Percentiles rank a stretch among this genome's conserved stretches.
These are phyloP conservation scores for Hymenochirus boettgeri DNA, from an alignment of 2,113 vertebrate species.

Conservation along the genomic window DNA sequence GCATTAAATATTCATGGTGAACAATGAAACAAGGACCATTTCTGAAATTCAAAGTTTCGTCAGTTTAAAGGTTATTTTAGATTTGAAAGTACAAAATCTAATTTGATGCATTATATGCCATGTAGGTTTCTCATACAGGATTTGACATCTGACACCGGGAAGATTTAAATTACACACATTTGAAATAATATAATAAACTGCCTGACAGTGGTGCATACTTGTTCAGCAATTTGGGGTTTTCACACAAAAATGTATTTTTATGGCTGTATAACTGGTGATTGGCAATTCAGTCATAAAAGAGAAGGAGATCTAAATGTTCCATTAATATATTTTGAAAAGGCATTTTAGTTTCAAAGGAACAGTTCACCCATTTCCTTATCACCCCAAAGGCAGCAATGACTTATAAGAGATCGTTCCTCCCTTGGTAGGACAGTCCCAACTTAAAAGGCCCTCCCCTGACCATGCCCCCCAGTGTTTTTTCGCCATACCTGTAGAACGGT, in stretches of 20 bases:
- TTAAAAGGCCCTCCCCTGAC: no score
- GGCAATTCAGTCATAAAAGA: no score
- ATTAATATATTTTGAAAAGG: no score
- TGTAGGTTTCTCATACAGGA: conserved; percentile 17
- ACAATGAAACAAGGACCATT: neutral
- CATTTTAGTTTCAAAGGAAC: no score
- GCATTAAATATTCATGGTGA: neutral
- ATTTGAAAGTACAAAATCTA: conserved; percentile 13
- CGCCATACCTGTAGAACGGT: no score
- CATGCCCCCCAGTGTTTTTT: no score
- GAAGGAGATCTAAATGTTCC: no score
- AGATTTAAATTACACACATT: conserved; percentile 35
- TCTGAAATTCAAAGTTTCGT: conserved; percentile 10
- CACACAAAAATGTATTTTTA: conserved; percentile 30
- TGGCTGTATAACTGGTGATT: conserved; percentile 18
- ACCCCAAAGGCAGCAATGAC: no score
- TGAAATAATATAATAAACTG: conserved; percentile 31
- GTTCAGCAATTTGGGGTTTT: conserved; percentile 30
- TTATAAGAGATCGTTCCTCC: no score
- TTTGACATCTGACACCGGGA: conserved; percentile 26
- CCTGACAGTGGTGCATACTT: conserved; percentile 34
- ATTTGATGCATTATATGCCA: conserved; percentile 12
- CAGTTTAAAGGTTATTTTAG: neutral
- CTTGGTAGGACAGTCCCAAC: no score
- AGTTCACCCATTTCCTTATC: no score